Conservation (phyloP, 2,113 vertebrate species). For the Sapajus apella region DNA sequence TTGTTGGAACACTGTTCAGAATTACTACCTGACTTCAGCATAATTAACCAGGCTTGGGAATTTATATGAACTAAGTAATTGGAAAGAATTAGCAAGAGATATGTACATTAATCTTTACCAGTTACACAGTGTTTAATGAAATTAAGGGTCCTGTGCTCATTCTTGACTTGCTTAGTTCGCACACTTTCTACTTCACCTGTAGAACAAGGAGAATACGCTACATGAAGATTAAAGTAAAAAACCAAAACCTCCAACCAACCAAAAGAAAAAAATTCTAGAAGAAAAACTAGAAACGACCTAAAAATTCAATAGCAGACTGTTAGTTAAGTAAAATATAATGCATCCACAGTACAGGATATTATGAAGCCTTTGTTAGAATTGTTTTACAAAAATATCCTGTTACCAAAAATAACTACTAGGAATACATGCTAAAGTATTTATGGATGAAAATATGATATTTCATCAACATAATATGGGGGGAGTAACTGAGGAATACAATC, state of each 20-base stretch:
- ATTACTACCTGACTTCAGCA: slow-evolving; percentile 88
- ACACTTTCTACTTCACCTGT: slow-evolving; percentile 78
- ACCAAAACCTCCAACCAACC: neutral
- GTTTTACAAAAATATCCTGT: neutral
- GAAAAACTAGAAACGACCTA: neutral
- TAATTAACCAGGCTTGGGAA: slow-evolving; percentile 93
- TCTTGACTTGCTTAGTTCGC: slow-evolving; percentile 74
- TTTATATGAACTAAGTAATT: slow-evolving; percentile 92
- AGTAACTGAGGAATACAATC: neutral
- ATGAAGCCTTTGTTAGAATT: neutral
- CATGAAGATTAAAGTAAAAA: slow-evolving; percentile 14
- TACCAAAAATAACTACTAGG: neutral
- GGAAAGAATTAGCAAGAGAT: slow-evolving; percentile 92
- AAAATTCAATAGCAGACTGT: neutral
- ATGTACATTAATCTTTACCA: slow-evolving; percentile 93
- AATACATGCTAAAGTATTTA: neutral
- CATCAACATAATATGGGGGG: neutral
- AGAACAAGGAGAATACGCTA: slow-evolving; percentile 60
- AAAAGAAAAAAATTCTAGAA: neutral
- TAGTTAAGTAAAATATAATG: neutral
- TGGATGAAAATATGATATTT: neutral
- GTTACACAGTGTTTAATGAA: slow-evolving; percentile 92
- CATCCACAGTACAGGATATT: neutral
- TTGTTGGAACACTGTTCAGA: slow-evolving; percentile 85
- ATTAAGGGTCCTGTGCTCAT: slow-evolving; percentile 84